Base-by-base conservation (phyloP, 1,140 invertebrate genomes). In the Zeugodacus cucurbitae region DNA sequence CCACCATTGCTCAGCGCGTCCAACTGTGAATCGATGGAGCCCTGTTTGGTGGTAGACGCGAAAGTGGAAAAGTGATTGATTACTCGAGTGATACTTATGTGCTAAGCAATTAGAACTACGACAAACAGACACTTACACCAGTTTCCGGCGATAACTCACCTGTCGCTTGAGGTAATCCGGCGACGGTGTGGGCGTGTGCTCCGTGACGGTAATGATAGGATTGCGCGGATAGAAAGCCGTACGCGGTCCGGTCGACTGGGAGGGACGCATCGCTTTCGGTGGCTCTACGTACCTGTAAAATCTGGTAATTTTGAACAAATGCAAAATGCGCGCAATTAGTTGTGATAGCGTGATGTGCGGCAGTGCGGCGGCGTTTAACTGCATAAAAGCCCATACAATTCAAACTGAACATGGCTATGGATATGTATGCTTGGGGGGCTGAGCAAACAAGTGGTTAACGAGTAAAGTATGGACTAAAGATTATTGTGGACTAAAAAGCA, bases 201-300 rank as follows among this genome's bases (percentile, higher is more conserved):
- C 98, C 1, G 98, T 99, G 1, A 99, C 98, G 2, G 98, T 99
- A 70, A 99, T 99, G 87, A 99, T 98, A 1, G 98, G 98, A 94
- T 98, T 98, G 62, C 96, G 94, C 1, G 95, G 94, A 88, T 94
- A 94, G 82, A 94, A 94, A 11, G 94, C 90, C 62, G 93, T 90
- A 14, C 91, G 90, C 17, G 90, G 92, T 54, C 91, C 90, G 5
- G 90, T 88, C 7, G 90, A 89, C 59, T 91, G 93, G 58, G 93
- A 91, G 85, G 90, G 89, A 26, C 91, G 89, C 0, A 91, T 88
- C 8, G 91, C 88, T 87, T 91, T 93, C 0, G 91, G 90, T n/a
- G 92, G 93, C 89, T 93, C 93, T 20, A 93, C 90, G 89, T 93
- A 93, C 90, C 92, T 93, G 91, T 92, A 93, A 93, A 92, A 93